These are phyloP conservation scores for Cephus pulcher DNA, from an alignment of 2,888 invertebrate genomes.

Conservation along the genomic window DNA sequence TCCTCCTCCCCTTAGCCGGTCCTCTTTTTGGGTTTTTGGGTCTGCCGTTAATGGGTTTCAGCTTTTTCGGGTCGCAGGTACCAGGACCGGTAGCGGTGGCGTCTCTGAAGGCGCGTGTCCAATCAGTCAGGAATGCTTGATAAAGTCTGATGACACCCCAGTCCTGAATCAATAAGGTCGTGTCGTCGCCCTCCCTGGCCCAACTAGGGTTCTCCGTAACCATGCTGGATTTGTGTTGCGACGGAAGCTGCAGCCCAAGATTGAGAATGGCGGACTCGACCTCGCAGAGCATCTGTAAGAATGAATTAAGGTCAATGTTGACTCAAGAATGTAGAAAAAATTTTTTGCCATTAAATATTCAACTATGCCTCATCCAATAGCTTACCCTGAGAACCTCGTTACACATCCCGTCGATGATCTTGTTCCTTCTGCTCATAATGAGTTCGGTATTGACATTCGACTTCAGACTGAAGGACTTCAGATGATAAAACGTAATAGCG, in stretches of 20 bases:
- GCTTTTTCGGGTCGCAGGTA: slow-evolving; percentile 50
- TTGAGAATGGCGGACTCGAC: slow-evolving; percentile 71
- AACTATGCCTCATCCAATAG: not conserved
- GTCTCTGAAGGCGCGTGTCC: slow-evolving; percentile 69
- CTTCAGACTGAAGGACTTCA: slow-evolving; percentile 58
- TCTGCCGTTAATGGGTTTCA: slow-evolving; percentile 45
- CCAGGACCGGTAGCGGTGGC: slow-evolving; percentile 56
- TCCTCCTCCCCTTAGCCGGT: slow-evolving; percentile 24
- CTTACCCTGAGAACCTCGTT: slow-evolving; percentile 58
- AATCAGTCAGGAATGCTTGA: slow-evolving; percentile 72
- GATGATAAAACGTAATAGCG: slow-evolving; percentile 67
- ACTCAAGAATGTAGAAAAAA: not conserved
- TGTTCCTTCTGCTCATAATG: slow-evolving; percentile 66
- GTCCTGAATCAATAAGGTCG: slow-evolving; percentile 72
- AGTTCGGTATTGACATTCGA: slow-evolving; percentile 67
- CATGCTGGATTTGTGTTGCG: slow-evolving; percentile 49
- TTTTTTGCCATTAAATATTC: not conserved
- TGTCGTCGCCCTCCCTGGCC: slow-evolving; percentile 68
- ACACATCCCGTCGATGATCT: slow-evolving; percentile 62
- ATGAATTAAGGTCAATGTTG: not conserved
- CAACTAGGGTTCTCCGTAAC: slow-evolving; percentile 65
- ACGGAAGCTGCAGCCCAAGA: slow-evolving; percentile 61
- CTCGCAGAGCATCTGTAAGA: slow-evolving; percentile 69
- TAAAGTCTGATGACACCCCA: slow-evolving; percentile 73
- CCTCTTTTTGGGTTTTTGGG: slow-evolving; percentile 28